Base-by-base conservation (phyloP, 2,888 invertebrate genomes). In the Sminthurinus aureus region DNA sequence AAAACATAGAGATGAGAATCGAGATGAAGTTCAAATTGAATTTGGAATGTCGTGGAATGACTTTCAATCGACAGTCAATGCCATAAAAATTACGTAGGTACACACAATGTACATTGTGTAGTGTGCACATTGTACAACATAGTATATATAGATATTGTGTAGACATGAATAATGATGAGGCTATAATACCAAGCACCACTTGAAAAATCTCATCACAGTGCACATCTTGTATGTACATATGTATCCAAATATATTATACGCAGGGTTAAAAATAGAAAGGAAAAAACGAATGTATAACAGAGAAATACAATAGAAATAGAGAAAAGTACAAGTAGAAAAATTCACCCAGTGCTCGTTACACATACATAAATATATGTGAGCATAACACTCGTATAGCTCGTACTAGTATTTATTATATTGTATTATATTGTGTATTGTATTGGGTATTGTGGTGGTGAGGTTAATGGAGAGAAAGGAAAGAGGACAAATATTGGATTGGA, bases 401-500 rank as follows among this genome's bases (percentile, higher is more conserved):
- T 58, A 52, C 8, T 11, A 58, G 18, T 18, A 58, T 58, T 58
- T 58, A 18, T 58, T 58, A 58, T 15, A 58, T 58, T 18, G 13
- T 18, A 58, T 58, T 58, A 9, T 58, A 58, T 18, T 58, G 58
- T 2, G 58, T 58, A 58, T 58, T 58, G 58, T 58, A n/a, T n/a
- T n/a, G n/a, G n/a, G n/a, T n/a, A n/a, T n/a, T n/a, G 58, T 58
- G 15, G 58, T 58, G 18, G 15, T 26, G 13, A 71, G 24, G 71
- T 13, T 71, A 71, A 71, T 71, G 71, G 26, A 71, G n/a, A 75
- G 71, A 71, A 38, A 26, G n/a, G 13, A 20, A 24, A 66, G 24
- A 66, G 78, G 78, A 78, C 78, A 78, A 78, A 78, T 78, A 78
- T 78, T 78, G 78, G 26, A 78, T 78, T 78, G 78, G 26, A 66